Base-by-base conservation (phyloP, 1,140 invertebrate genomes). In the Magallana angulata region DNA sequence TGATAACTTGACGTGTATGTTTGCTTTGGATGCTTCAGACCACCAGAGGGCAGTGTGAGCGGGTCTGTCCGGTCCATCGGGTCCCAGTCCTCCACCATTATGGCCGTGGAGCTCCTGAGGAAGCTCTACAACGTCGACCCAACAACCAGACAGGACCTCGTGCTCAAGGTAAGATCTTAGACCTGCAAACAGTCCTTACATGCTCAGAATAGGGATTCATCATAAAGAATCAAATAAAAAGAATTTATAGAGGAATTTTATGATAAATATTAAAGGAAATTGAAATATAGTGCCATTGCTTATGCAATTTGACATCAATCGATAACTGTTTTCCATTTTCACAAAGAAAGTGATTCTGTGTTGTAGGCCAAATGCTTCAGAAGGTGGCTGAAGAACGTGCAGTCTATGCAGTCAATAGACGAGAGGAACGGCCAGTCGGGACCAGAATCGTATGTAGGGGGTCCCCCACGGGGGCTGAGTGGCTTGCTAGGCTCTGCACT, bases 351-450 rank as follows among this genome's bases (percentile, higher is more conserved):
- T 64, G 56, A 57, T 57, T 82, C 3, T 86, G 84, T 80, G 3
- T 87, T 57, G 9, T 68, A 90, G 90, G 91, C 89, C 16, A 89
- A 90, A 62, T 91, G 89, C 85, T 91, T 91, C 68, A 86, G 91
- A 12, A 86, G 91, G 16, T 91, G 91, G 91, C 87, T 91, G 56
- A 89, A 90, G 58, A 89, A 89, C 86, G 89, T 91, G 6, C 87
- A 87, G 58, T 48, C 82, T 11, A 84, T 84, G 82, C 82, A 84
- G 57, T 60, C 82, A n/a, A 84, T 84, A 8, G 82, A 84, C 3
- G 82, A 84, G 58, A 59, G 30, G n/a, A 30, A 24, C 12, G 57
- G 57, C 11, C 82, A 84, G 58, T 60, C 58, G 16, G 58, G 14
- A n/a, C 56, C 18, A 62, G 57, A 84, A 59, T 59, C 82, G 82